A percentile compares a stretch with the other conserved stretches of the same genome.
phyloP scores from a whole-genome alignment of 2,797 vertebrate genomes.

The Intellagama lesueurii region DNA sequence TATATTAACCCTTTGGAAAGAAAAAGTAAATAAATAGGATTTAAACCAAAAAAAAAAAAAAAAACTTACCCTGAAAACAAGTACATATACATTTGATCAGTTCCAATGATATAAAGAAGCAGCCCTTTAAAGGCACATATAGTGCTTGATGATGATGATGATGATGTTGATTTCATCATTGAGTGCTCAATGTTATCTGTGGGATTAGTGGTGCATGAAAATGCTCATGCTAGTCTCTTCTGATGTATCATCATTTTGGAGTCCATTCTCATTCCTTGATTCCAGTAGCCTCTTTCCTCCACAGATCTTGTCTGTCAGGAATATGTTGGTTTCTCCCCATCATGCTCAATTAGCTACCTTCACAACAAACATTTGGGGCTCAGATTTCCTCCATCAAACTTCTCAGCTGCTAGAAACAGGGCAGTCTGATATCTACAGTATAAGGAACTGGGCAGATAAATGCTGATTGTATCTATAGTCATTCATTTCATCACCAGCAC shows the following conservation, averaged over 20 bases:
- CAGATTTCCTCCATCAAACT: neutral
- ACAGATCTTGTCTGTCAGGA: neutral
- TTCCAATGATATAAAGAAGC: neutral
- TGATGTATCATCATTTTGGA: neutral
- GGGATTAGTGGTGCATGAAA: neutral
- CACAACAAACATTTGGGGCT: neutral
- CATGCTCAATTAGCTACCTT: neutral
- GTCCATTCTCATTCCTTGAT: neutral
- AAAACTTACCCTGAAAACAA: slow-evolving; percentile 14
- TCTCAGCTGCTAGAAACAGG: too few relatives aligned
- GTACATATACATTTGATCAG: neutral
- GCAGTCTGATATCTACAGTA: too few relatives aligned
- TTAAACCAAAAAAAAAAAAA: slow-evolving; percentile 28
- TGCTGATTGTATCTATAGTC: too few relatives aligned
- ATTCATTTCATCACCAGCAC: too few relatives aligned
- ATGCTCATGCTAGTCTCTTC: neutral
- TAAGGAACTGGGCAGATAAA: too few relatives aligned
- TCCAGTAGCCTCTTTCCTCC: neutral
- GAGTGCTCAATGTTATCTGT: neutral
- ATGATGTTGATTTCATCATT: neutral
- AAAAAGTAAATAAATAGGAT: neutral
- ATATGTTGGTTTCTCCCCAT: neutral
- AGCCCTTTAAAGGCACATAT: neutral
- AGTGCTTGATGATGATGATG: neutral
- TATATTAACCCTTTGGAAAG: slow-evolving; percentile 23